Percentiles rank a stretch among this genome's conserved stretches.
These are phyloP conservation scores for Acanthochromis polyacanthus DNA, from an alignment of 2,113 vertebrate genomes.

Conservation along the genomic window DNA sequence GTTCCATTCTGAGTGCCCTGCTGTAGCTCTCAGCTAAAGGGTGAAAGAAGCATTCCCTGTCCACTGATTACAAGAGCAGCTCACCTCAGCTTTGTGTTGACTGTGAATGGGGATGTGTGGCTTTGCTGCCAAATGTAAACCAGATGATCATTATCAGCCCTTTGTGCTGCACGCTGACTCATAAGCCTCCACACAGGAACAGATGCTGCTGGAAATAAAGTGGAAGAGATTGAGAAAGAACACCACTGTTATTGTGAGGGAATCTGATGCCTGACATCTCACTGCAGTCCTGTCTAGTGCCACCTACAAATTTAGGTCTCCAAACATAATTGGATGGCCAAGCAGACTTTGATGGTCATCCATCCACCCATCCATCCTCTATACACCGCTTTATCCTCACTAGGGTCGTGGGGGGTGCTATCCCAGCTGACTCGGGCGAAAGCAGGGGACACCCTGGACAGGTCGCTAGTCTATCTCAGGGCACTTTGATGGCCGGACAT, in stretches of 20 bases:
- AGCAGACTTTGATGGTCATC: background rate
- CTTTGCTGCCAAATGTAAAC: background rate
- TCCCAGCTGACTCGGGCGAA: no score
- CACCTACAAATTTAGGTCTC: background rate
- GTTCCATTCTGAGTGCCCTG: no score
- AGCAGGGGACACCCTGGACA: no score
- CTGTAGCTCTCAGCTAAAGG: background rate
- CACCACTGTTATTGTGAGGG: conserved; percentile 1
- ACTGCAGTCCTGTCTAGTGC: background rate
- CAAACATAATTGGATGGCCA: conserved; percentile 1
- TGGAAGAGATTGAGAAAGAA: background rate
- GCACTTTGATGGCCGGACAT: background rate
- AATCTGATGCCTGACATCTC: background rate
- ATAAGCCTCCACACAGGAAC: background rate
- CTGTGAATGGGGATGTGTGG: background rate
- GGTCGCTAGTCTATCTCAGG: no score
- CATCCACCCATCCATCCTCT: no score
- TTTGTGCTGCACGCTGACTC: background rate
- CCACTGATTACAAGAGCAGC: no score
- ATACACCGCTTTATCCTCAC: no score
- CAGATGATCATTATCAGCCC: background rate
- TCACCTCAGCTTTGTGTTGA: background rate
- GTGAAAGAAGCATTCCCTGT: background rate
- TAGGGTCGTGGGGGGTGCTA: no score
- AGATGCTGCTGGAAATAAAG: background rate